Conservation (phyloP, 2,797 vertebrate genomes). For the Hafferia zeledoni region DNA sequence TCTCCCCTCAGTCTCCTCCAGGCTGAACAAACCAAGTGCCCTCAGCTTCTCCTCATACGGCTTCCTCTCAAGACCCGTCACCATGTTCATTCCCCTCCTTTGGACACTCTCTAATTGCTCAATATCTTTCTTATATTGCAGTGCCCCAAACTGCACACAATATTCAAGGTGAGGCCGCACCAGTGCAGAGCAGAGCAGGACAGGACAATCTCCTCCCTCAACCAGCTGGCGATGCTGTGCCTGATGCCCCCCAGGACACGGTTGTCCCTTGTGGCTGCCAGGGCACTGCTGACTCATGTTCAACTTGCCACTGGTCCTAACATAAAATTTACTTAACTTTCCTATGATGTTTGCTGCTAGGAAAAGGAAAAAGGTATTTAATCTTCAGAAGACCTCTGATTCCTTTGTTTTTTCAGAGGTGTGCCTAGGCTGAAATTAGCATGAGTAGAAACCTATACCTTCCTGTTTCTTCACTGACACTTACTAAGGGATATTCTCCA, state of each 20-base stretch:
- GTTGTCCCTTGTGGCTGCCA: not conserved
- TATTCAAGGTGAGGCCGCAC: accelerated
- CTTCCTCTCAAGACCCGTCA: not conserved
- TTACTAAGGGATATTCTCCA: not conserved
- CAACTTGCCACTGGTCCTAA: not conserved
- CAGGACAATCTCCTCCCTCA: too few relatives aligned
- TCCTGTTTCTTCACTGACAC: not conserved
- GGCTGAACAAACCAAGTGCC: not conserved
- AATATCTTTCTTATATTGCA: not conserved
- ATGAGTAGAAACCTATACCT: not conserved
- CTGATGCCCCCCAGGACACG: accelerated
- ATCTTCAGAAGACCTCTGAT: not conserved
- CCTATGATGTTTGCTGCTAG: not conserved
- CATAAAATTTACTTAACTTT: not conserved
- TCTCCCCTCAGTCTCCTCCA: not conserved
- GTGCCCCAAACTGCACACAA: not conserved
- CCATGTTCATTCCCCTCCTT: not conserved
- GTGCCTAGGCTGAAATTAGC: not conserved
- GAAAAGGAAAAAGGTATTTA: not conserved
- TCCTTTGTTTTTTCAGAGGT: not conserved
- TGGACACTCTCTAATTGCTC: not conserved
- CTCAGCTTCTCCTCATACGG: not conserved
- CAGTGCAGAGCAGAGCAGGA: not conserved
- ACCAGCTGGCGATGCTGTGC: not conserved
- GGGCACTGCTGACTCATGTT: not conserved